Conservation (phyloP, 2,888 invertebrate genomes). For the Vannuccia rotundouncinata region DNA sequence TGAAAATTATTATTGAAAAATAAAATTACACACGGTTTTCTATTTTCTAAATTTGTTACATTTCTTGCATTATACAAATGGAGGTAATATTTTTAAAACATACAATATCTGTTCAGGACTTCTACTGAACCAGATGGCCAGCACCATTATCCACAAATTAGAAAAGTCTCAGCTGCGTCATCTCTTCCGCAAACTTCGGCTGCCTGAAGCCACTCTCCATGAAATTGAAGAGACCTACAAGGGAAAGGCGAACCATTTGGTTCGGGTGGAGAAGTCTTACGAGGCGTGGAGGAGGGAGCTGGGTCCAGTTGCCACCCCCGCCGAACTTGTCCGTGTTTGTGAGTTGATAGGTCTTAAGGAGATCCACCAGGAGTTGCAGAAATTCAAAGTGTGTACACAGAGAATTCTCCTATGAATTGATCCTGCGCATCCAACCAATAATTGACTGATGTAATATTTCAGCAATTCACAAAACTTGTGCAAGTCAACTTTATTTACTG, state of each 20-base stretch:
- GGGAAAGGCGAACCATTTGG: not conserved
- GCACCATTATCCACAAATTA: not conserved
- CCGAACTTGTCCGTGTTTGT: not conserved
- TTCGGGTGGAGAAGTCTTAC: not conserved
- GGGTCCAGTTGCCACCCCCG: not conserved
- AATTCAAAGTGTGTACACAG: not conserved
- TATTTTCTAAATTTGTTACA: too few species aligned
- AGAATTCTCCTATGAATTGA: not conserved
- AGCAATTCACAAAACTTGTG: too few species aligned
- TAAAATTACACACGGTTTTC: too few species aligned
- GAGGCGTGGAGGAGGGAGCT: not conserved
- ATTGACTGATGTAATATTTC: too few species aligned
- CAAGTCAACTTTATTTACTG: too few species aligned
- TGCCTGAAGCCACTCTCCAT: not conserved
- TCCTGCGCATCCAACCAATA: too few species aligned
- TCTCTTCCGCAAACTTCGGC: not conserved
- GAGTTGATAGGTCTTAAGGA: not conserved
- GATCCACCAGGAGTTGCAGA: not conserved
- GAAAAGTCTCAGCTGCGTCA: not conserved
- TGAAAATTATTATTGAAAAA: too few species aligned
- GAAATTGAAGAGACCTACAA: not conserved
- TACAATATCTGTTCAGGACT: not conserved
- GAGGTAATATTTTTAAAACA: too few species aligned
- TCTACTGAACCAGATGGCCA: not conserved
- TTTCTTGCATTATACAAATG: too few species aligned